phyloP scores from a whole-genome alignment of 2,888 invertebrate genomes.

The Aphidoletes aphidimyza region DNA sequence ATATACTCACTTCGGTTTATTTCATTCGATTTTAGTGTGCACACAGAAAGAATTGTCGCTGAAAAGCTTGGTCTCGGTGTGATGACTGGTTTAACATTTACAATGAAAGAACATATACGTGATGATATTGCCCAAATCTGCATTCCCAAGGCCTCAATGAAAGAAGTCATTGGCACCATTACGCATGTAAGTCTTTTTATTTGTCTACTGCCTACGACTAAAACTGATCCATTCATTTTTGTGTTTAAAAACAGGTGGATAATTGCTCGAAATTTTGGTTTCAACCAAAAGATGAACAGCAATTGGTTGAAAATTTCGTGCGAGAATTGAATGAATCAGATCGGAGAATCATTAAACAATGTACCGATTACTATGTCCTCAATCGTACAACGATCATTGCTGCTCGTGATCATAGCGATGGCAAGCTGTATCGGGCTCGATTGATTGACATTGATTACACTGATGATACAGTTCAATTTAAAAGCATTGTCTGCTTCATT shows the following conservation, averaged over 20 bases:
- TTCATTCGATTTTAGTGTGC: background rate
- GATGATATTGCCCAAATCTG: background rate
- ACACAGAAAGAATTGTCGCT: background rate
- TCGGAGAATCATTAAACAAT: background rate
- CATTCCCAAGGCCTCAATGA: background rate
- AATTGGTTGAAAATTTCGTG: background rate
- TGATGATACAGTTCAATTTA: background rate
- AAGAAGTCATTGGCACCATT: background rate
- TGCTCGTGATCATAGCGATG: background rate
- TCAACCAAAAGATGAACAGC: slow-evolving; percentile 60
- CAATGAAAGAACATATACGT: background rate
- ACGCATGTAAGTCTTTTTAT: slow-evolving; percentile 41
- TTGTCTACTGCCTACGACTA: no score
- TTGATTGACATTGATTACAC: background rate
- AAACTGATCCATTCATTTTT: no score
- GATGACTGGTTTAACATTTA: background rate
- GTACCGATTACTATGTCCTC: background rate
- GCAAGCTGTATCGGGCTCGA: background rate
- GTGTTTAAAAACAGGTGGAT: background rate
- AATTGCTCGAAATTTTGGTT: slow-evolving; percentile 63
- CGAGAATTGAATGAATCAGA: background rate
- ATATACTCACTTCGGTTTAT: no score
- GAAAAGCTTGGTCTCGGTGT: background rate
- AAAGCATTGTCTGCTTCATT: slow-evolving; percentile 72
- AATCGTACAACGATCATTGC: background rate